Base-by-base conservation (phyloP, 2,888 invertebrate genomes). In the Caenorhabditis angaria region DNA sequence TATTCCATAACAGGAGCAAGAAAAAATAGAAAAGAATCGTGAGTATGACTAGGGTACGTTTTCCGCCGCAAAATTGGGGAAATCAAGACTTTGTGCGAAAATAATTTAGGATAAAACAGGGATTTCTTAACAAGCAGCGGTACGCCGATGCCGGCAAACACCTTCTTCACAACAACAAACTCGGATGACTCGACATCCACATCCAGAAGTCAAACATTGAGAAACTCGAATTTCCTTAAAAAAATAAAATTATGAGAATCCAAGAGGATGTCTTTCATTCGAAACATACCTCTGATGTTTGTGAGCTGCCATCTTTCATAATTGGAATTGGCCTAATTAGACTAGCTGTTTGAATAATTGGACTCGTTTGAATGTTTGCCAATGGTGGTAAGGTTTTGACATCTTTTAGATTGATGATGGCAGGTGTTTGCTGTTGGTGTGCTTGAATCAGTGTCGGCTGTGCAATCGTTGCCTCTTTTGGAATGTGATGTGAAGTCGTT, bases 91-190 rank as follows among this genome's bases (percentile, higher is more conserved):
- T 41, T 12, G 10, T 41, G 41, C 41, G 41, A 41, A n/a, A 41
- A 27, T 51, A 48, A 58, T n/a, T 12, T 41, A 25, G 51, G 14
- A 24, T 41, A 12, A 27, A 41, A 12, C 10, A 41, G 41, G 14
- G 29, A 35, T 20, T 27, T 5, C 41, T 60, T 35, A 72, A 41
- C 70, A 76, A 20, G 68, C 65, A 32, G 69, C 68, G 22, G 73
- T 60, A 50, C 70, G 69, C 25, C 76, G 67, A 53, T 66, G 70
- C 12, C 66, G 68, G 73, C 80, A 80, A 1, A 71, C 65, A 27
- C 74, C 70, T 56, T 80, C 75, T 35, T 78, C 81, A 61, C 85
- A 85, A 66, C 85, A 85, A 65, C 85, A 85, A 51, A 85, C 76
- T 14, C 82, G 76, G 24, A 85, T 79, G 27, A 85, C 77, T 48